Percentiles rank a stretch among this genome's conserved stretches.
Evolutionary conservation across 2,888 invertebrate genomes (phyloP).

Genomic region (Dicyrtomina minuta): DNA sequence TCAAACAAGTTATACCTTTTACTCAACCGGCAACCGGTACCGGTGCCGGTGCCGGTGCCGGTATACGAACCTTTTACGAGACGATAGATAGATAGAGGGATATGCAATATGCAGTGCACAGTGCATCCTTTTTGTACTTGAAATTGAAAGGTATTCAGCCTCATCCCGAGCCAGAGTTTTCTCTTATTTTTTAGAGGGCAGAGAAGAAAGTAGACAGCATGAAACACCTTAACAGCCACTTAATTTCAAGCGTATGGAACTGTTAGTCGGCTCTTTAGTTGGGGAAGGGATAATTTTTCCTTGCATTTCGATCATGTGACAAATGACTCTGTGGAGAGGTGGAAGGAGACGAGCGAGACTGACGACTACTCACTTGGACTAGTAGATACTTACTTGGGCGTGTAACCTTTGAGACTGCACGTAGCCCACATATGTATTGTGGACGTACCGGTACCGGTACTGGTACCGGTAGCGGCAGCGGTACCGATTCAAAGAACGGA

Average conservation of each 20-base stretch:
- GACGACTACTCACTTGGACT: not conserved
- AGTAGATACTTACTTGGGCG: no score
- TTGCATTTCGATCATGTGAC: conserved; percentile 47
- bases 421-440: no score
- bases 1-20: no score
- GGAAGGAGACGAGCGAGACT: not conserved
- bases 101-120: not conserved
- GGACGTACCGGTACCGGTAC: no score
- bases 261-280: conserved; percentile 43
- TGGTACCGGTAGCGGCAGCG: no score
- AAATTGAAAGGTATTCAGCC: not conserved
- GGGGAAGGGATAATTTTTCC: conserved; percentile 44
- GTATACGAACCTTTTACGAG: not conserved
- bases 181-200: not conserved
- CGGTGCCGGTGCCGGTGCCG: no score
- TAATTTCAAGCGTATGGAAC: conserved; percentile 50
- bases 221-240: conserved; percentile 47
- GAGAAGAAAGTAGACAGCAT: conserved; percentile 22
- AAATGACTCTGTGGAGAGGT: conserved; percentile 38
- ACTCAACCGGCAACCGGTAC: no score
- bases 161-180: not conserved
- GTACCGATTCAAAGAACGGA: no score
- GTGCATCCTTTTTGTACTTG: not conserved
- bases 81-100: not conserved
- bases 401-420: no score